phyloP scores from a whole-genome alignment of 2,113 vertebrate genomes.

The Erpornis zantholeuca region DNA sequence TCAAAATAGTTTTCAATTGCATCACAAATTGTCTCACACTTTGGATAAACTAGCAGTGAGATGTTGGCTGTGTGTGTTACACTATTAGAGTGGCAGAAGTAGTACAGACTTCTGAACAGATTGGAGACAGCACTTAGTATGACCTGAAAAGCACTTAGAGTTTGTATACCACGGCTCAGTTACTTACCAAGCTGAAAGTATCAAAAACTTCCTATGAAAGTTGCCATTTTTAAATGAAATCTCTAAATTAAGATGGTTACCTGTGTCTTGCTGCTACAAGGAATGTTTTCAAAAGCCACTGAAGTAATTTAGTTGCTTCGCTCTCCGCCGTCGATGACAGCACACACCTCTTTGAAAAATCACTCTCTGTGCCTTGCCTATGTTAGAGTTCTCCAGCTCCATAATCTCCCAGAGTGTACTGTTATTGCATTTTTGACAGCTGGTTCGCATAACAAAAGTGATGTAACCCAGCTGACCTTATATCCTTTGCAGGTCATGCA shows the following conservation, averaged over 20 bases:
- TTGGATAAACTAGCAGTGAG: neutral
- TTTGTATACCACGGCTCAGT: neutral
- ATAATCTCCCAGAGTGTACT: constrained; percentile 1
- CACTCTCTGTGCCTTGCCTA: neutral
- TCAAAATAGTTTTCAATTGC: neutral
- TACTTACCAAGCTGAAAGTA: neutral
- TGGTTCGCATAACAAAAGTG: constrained; percentile 45
- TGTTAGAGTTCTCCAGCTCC: neutral
- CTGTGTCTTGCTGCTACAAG: neutral
- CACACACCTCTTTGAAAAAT: constrained; percentile 30
- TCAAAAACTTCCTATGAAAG: neutral
- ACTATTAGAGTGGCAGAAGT: neutral
- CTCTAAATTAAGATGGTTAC: neutral
- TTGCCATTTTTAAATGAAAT: neutral
- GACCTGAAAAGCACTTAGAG: neutral
- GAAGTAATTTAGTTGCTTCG: neutral
- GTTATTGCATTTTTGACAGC: constrained; percentile 63
- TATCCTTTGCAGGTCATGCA: constrained; percentile 48
- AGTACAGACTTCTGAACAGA: neutral
- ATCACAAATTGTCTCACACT: neutral
- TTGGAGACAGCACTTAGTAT: neutral
- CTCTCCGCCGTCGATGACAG: neutral
- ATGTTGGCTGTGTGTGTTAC: neutral
- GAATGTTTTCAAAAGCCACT: neutral
- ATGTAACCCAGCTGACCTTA: constrained; percentile 59